Evolutionary conservation across 1,140 invertebrate species (phyloP).

Genomic region (Hormaphis cornu): DNA sequence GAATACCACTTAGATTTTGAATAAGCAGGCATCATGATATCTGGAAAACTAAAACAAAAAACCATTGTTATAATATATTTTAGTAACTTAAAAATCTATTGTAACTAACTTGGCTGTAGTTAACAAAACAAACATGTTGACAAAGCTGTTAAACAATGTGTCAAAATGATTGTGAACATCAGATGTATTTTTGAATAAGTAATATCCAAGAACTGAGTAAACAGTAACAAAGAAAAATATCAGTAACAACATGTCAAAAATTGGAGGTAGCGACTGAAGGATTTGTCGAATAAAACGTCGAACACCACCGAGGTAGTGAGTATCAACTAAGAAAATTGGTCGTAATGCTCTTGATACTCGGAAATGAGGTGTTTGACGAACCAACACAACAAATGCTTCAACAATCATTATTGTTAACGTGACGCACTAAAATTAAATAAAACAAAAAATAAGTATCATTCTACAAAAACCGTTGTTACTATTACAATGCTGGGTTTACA

Average conservation of each 20-base stretch:
- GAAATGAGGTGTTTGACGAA: constrained; percentile 75
- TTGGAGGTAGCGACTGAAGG: constrained; percentile 76
- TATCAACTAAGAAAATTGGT: constrained; percentile 84
- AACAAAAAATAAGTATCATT: constrained; percentile 27
- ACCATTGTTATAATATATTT: not conserved
- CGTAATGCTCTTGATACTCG: constrained; percentile 74
- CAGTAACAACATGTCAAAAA: constrained; percentile 77
- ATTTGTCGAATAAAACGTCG: constrained; percentile 63
- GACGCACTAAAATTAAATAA: constrained; percentile 52
- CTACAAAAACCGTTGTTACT: too few species aligned
- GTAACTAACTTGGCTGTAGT: constrained; percentile 83
- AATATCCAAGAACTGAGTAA: constrained; percentile 74
- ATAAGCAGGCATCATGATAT: constrained; percentile 90
- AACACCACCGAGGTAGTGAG: constrained; percentile 68
- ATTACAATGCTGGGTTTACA: too few species aligned
- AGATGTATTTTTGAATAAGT: constrained; percentile 63
- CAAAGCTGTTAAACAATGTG: constrained; percentile 71
- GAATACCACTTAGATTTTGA: constrained; percentile 67
- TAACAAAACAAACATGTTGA: constrained; percentile 79
- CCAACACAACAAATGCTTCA: constrained; percentile 71
- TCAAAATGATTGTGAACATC: constrained; percentile 60
- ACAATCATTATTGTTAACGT: constrained; percentile 74
- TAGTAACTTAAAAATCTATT: not conserved
- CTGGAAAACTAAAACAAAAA: constrained; percentile 63
- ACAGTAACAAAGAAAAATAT: constrained; percentile 77